phyloP scores from a whole-genome alignment of 2,113 vertebrate species.

The Suncus etruscus region DNA sequence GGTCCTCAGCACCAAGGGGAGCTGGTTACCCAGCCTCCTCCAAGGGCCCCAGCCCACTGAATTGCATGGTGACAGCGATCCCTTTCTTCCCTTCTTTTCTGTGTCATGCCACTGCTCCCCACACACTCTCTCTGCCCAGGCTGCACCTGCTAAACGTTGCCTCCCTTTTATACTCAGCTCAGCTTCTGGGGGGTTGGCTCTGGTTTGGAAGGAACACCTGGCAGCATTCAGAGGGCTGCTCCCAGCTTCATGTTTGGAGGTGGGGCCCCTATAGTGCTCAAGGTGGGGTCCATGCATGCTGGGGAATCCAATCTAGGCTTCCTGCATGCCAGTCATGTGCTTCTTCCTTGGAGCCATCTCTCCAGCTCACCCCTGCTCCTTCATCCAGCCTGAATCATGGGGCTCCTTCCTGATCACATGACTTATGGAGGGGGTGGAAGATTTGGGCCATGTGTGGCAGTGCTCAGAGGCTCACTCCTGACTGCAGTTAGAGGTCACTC shows the following conservation, averaged over 20 bases:
- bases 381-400: not conserved
- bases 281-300: too few species aligned
- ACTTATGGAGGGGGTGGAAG: not conserved
- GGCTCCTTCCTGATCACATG: not conserved
- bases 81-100: not conserved
- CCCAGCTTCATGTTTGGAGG: not conserved
- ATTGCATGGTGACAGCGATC: not conserved
- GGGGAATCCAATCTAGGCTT: too few species aligned
- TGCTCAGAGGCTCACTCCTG: too few species aligned
- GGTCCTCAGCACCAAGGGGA: not conserved
- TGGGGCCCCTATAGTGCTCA: too few species aligned
- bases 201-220: too few species aligned
- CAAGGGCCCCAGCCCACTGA: not conserved
- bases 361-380: rapidly evolving
- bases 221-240: too few species aligned
- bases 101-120: too few species aligned
- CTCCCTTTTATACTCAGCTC: not conserved
- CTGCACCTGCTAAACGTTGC: too few species aligned
- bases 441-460: too few species aligned
- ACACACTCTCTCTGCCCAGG: not conserved
- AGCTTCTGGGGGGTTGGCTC: not conserved
- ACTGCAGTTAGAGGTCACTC: too few species aligned
- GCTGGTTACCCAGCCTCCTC: not conserved
- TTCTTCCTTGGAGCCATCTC: too few species aligned
- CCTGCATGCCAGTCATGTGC: too few species aligned